Evolutionary conservation across 2,888 invertebrate species (phyloP).

Genomic region (Plagodis dolabraria): DNA sequence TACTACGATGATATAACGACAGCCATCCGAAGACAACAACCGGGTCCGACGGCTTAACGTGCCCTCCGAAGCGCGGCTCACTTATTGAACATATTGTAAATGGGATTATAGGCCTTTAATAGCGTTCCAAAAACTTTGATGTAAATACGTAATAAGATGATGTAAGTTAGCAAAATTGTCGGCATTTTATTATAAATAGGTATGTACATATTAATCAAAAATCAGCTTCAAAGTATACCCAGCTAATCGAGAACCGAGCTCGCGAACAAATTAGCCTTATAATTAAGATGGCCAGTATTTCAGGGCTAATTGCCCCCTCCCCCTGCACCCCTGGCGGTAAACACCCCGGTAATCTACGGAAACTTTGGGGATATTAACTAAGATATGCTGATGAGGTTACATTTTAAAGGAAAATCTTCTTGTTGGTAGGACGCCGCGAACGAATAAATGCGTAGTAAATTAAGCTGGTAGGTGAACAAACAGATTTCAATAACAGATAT

Average conservation of each 20-base stretch:
- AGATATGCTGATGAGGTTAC: constrained; percentile 2
- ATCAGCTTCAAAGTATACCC: constrained; percentile 7
- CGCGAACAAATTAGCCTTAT: constrained; percentile 33
- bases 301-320: constrained; percentile 33
- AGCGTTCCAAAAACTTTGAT: too few relatives aligned
- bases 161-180: too few relatives aligned
- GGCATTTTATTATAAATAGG: background rate
- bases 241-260: constrained; percentile 18
- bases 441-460: too few relatives aligned
- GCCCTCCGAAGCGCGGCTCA: too few relatives aligned
- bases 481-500: too few relatives aligned
- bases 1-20: too few relatives aligned
- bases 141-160: too few relatives aligned
- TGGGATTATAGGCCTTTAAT: too few relatives aligned
- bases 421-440: background rate
- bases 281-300: constrained; percentile 40
- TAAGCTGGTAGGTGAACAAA: too few relatives aligned
- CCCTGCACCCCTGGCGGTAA: constrained; percentile 29
- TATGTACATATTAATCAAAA: constrained; percentile 1
- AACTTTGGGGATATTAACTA: constrained; percentile 21
- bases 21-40: too few relatives aligned
- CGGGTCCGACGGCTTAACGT: too few relatives aligned
- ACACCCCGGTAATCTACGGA: constrained; percentile 36
- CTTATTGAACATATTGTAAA: too few relatives aligned
- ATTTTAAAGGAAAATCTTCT: background rate